Evolutionary conservation across 1,140 invertebrate species (phyloP).

Genomic region (Zaprionus tsacasi): DNA sequence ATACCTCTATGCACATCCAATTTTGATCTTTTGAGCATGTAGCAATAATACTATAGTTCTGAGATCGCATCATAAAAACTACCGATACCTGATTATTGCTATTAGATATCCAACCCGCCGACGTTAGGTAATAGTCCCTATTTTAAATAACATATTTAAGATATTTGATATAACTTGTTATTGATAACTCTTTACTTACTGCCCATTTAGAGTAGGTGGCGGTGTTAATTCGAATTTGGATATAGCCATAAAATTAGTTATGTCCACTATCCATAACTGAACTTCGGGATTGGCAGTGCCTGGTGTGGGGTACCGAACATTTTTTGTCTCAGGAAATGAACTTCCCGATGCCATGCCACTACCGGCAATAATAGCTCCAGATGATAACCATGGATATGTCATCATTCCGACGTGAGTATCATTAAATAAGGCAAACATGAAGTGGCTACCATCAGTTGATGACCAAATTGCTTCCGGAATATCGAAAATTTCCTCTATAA

Average conservation of each 20-base stretch:
- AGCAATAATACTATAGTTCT: constrained; percentile 93
- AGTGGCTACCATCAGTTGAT: constrained; percentile 90
- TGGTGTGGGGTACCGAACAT: constrained; percentile 92
- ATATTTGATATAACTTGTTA: not conserved
- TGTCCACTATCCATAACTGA: constrained; percentile 91
- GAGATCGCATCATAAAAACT: constrained; percentile 95
- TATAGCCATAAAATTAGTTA: constrained; percentile 88
- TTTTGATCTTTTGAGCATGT: constrained; percentile 89
- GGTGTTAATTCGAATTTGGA: constrained; percentile 88
- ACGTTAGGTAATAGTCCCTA: constrained; percentile 96
- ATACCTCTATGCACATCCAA: constrained; percentile 93
- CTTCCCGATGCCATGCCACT: constrained; percentile 77
- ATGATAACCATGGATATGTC: constrained; percentile 90
- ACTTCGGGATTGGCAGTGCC: constrained; percentile 94
- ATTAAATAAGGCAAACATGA: constrained; percentile 95
- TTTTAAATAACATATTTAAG: not conserved
- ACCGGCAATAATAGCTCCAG: constrained; percentile 85
- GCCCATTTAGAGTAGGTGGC: constrained; percentile 88
- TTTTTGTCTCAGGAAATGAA: constrained; percentile 90
- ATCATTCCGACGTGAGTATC: constrained; percentile 91
- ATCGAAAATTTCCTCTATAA: constrained; percentile 91
- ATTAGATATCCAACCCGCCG: constrained; percentile 92
- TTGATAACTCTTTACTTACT: constrained; percentile 85
- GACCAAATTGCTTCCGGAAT: constrained; percentile 92
- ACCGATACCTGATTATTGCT: constrained; percentile 90